A percentile compares a stretch with the other conserved stretches of the same genome.
Conservation (phyloP, 30 jellyfish, hydroid and myxozoan genomes). For the Cassiopea xamachana region DNA sequence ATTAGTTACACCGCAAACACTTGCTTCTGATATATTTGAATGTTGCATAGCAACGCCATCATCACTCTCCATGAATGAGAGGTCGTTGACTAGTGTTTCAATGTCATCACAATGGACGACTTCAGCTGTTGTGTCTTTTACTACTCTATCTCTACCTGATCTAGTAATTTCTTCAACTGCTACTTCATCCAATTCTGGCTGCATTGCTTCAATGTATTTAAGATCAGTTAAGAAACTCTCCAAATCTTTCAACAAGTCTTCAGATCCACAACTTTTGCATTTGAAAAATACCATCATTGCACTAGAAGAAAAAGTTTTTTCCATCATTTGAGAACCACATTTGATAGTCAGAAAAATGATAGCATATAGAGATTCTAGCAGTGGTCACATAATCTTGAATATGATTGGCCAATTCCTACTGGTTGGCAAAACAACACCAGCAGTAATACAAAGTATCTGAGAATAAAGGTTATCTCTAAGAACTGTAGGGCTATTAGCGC, state of each 20-base stretch:
- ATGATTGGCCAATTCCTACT: too few relatives aligned
- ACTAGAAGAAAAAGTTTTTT: background rate
- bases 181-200: conserved; percentile 7
- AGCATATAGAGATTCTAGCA: too few relatives aligned
- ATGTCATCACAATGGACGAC: background rate
- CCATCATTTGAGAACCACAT: background rate
- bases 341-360: too few relatives aligned
- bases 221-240: background rate
- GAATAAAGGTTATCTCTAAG: too few relatives aligned
- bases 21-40: background rate
- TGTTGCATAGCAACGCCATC: background rate
- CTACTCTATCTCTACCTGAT: background rate
- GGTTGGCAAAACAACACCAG: too few relatives aligned
- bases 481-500: too few relatives aligned
- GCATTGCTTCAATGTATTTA: background rate
- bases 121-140: background rate
- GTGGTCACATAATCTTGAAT: too few relatives aligned
- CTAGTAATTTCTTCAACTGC: background rate
- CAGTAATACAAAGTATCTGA: too few relatives aligned
- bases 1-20: background rate
- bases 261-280: background rate
- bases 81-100: background rate
- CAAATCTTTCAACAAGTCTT: background rate
- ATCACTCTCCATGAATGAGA: background rate
- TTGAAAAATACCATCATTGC: conserved; percentile 14